Evolutionary conservation across 2,113 vertebrate genomes (phyloP).

Genomic region (Antechinus stuartii): DNA sequence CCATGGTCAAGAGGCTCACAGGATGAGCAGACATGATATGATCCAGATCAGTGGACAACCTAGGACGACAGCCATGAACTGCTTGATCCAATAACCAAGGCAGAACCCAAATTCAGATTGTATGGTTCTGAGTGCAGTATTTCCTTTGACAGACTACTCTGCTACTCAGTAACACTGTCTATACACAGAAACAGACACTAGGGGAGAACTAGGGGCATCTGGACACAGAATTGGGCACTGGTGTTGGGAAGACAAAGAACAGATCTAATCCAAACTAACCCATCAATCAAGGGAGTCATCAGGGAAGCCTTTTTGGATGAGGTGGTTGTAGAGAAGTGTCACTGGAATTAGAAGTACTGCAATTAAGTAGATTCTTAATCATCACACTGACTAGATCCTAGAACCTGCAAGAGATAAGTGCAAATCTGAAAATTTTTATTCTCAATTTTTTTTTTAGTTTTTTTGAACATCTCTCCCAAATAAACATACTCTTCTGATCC

Average conservation of each 20-base stretch:
- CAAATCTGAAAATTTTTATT: background rate
- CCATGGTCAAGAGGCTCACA: background rate
- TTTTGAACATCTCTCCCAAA: background rate
- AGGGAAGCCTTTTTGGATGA: slow-evolving; percentile 29
- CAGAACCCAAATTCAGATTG: background rate
- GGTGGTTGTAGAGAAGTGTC: background rate
- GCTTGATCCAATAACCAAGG: background rate
- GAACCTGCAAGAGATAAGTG: background rate
- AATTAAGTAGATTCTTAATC: background rate
- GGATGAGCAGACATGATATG: background rate
- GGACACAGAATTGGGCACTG: background rate
- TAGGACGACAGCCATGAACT: background rate
- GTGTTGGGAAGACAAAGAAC: background rate
- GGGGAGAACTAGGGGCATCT: background rate
- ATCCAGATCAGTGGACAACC: background rate
- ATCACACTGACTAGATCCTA: background rate
- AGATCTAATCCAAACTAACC: background rate
- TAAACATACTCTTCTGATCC: background rate
- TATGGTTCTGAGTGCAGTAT: background rate
- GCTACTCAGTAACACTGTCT: background rate
- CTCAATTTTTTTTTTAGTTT: background rate
- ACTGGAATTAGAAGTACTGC: background rate
- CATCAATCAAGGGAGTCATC: background rate
- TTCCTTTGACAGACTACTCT: background rate
- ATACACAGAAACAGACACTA: background rate